A percentile compares a stretch with the other conserved stretches of the same genome.
phyloP scores from a whole-genome alignment of 2,113 vertebrate species.

The Tetraodon nigroviridis region DNA sequence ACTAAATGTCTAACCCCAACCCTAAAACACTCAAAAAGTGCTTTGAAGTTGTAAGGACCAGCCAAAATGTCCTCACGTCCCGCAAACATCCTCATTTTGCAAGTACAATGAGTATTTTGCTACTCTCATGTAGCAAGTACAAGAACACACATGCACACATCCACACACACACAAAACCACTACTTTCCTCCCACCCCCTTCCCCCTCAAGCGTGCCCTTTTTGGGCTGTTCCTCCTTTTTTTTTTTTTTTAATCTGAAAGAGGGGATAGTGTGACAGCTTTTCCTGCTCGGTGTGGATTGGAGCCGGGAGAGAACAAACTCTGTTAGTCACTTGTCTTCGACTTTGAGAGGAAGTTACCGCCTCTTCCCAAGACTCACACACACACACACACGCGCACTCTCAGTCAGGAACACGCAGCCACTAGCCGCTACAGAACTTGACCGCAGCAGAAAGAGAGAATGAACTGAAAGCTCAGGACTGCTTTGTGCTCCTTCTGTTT shows the following conservation, averaged over 20 bases:
- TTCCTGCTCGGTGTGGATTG: conserved; percentile 68
- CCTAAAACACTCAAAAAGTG: no score
- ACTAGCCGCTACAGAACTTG: conserved; percentile 42
- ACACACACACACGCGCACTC: conserved; percentile 13
- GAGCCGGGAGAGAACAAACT: conserved; percentile 60
- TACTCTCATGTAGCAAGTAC: conserved; percentile 1
- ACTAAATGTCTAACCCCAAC: no score
- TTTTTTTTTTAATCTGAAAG: conserved; percentile 51
- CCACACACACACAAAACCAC: conserved; percentile 35
- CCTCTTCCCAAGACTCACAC: conserved; percentile 64
- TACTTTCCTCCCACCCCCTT: conserved; percentile 53
- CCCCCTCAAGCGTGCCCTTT: conserved; percentile 70
- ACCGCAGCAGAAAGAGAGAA: conserved; percentile 54
- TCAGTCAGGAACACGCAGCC: conserved; percentile 26
- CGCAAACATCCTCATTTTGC: no score
- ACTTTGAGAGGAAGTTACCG: conserved; percentile 69
- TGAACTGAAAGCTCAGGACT: conserved; percentile 32
- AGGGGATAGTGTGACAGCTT: conserved; percentile 70
- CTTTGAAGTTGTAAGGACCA: no score
- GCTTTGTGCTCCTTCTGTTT: conserved; percentile 30
- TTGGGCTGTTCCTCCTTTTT: conserved; percentile 74
- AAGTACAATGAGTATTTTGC: no score
- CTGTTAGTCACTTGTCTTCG: conserved; percentile 63
- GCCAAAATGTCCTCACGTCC: no score
- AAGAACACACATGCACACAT: conserved; percentile 16